These are phyloP conservation scores for Didymodactylos carnosus DNA, from an alignment of 2,888 invertebrate genomes.

Conservation along the genomic window DNA sequence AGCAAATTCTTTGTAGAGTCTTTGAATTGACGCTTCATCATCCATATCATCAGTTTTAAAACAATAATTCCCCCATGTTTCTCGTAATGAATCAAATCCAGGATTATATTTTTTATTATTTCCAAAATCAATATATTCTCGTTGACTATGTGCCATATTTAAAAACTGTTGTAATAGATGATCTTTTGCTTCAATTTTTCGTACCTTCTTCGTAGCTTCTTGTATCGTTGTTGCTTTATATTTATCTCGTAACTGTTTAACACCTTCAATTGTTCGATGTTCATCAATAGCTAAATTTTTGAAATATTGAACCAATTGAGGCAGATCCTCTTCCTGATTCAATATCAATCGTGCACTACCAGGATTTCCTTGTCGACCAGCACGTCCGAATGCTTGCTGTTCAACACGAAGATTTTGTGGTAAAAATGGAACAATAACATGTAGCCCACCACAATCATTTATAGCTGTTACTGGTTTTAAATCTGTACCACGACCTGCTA, in stretches of 20 bases:
- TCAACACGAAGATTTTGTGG: conserved; percentile 16
- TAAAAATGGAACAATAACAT: conserved; percentile 16
- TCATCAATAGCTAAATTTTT: too few species aligned
- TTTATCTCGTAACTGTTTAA: not conserved
- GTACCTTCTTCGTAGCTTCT: not conserved
- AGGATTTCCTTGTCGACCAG: conserved; percentile 15
- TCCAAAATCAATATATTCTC: not conserved
- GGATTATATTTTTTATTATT: not conserved
- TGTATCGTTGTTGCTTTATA: not conserved
- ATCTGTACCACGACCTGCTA: conserved; percentile 2
- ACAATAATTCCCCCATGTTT: not conserved
- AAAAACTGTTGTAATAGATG: not conserved
- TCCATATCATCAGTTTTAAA: not conserved
- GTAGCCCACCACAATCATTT: conserved; percentile 14
- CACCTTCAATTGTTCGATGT: not conserved
- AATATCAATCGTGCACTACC: conserved; percentile 13
- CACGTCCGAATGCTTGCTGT: conserved; percentile 16
- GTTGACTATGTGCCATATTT: not conserved
- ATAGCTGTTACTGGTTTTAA: not conserved
- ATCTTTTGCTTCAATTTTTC: not conserved
- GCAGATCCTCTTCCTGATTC: not conserved
- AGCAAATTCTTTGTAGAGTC: too few species aligned
- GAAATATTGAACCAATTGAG: not conserved
- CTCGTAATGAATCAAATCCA: not conserved
- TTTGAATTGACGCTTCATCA: too few species aligned